A percentile compares a stretch with the other conserved stretches of the same genome.
These are phyloP conservation scores for Paradoxurus hermaphroditus DNA, from an alignment of 2,113 vertebrate species.

Conservation along the genomic window DNA sequence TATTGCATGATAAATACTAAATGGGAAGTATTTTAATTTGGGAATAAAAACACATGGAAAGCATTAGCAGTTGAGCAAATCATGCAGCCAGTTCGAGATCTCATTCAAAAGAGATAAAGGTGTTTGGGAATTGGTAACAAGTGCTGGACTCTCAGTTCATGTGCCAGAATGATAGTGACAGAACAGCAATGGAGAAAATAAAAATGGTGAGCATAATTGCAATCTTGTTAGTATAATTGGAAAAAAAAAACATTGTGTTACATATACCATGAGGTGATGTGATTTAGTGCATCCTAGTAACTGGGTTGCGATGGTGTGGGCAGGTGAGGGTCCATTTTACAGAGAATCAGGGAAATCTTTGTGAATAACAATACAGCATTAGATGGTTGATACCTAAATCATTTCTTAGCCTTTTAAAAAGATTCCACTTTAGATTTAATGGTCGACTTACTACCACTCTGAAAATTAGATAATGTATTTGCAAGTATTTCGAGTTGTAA, in stretches of 20 bases:
- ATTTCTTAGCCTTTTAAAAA: background rate
- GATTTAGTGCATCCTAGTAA: conserved; percentile 38
- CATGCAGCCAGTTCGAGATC: conserved; percentile 62
- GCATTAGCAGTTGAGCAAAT: conserved; percentile 71
- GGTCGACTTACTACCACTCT: background rate
- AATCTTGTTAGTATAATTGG: conserved; percentile 62
- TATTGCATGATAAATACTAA: conserved; percentile 68
- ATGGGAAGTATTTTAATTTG: conserved; percentile 74
- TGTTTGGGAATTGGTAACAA: conserved; percentile 74
- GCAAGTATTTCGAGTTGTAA: background rate
- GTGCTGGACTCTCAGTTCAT: conserved; percentile 61
- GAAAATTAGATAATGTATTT: background rate
- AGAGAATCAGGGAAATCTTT: background rate
- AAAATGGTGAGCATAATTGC: conserved; percentile 42
- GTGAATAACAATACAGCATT: background rate
- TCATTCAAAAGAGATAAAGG: conserved; percentile 75
- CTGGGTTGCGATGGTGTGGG: background rate
- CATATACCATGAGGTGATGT: conserved; percentile 43
- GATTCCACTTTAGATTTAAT: background rate
- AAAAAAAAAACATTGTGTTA: background rate
- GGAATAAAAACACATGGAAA: conserved; percentile 67
- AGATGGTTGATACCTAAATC: background rate
- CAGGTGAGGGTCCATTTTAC: background rate
- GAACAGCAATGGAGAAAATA: conserved; percentile 45
- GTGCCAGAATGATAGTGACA: conserved; percentile 3